A percentile compares a stretch with the other conserved stretches of the same genome.
Evolutionary conservation across 2,888 invertebrate genomes (phyloP).

Genomic region (Platerodrilus igneus): DNA sequence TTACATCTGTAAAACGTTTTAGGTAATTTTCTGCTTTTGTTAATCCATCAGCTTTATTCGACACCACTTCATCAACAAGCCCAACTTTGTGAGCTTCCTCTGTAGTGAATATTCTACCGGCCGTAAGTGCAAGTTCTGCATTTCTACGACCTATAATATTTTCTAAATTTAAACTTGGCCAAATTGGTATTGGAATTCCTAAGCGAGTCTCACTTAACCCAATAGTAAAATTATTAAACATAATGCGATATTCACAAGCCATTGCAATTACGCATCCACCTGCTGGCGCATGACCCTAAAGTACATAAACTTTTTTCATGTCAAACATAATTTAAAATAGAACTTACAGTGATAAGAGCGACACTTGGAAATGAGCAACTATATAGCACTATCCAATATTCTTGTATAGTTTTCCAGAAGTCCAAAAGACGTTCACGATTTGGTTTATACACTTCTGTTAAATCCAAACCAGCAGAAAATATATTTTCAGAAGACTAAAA

Average conservation of each 20-base stretch:
- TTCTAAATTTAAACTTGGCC: conserved; percentile 62
- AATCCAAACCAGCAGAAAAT: conserved; percentile 81
- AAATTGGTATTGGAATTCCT: conserved; percentile 72
- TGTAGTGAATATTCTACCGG: conserved; percentile 68
- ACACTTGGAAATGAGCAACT: conserved; percentile 67
- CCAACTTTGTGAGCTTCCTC: conserved; percentile 73
- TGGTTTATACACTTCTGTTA: conserved; percentile 82
- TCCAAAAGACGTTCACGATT: conserved; percentile 59
- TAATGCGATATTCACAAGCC: conserved; percentile 79
- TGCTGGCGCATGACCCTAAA: conserved; percentile 78
- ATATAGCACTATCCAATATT: conserved; percentile 74
- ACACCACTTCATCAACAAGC: conserved; percentile 69
- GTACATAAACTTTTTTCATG: conserved; percentile 26
- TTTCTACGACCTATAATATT: conserved; percentile 62
- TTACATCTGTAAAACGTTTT: conserved; percentile 59
- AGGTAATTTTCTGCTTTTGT: conserved; percentile 64
- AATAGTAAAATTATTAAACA: conserved; percentile 74
- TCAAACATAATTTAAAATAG: neutral
- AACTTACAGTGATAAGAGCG: conserved; percentile 73
- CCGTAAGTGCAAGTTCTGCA: conserved; percentile 70
- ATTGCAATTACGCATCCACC: conserved; percentile 78
- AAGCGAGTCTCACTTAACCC: conserved; percentile 84
- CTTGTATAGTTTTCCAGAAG: conserved; percentile 76
- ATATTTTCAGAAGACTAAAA: conserved; percentile 62
- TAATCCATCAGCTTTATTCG: conserved; percentile 63